Percentiles rank a stretch among this genome's conserved stretches.
Evolutionary conservation across 37 sponge, comb jelly and placozoan genomes (phyloP).

Genomic region (Spongilla lacustris): DNA sequence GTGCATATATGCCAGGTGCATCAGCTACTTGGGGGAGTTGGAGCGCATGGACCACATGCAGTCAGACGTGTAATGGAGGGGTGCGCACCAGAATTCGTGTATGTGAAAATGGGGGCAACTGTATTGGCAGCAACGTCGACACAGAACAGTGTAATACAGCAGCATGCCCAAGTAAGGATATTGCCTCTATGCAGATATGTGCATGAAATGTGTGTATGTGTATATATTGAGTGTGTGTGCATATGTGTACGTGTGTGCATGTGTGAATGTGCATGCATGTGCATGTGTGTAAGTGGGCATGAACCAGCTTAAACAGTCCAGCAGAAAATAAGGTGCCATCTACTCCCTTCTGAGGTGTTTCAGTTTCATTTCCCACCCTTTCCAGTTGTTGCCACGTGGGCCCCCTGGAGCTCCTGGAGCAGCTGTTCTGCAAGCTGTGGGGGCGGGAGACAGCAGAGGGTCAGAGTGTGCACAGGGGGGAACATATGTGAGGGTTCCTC

Average conservation of each 20-base stretch:
- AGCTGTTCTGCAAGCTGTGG: constrained; percentile 74
- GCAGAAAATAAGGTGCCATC: background rate
- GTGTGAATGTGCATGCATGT: background rate
- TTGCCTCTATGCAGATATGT: too few species aligned
- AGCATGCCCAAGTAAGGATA: constrained; percentile 41
- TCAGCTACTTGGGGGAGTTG: constrained; percentile 33
- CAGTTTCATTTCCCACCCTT: too few species aligned
- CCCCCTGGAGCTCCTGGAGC: constrained; percentile 68
- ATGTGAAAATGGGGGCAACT: constrained; percentile 18
- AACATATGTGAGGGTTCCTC: constrained; percentile 30
- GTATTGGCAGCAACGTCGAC: constrained; percentile 38
- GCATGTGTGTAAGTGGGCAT: too few species aligned
- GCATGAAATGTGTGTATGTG: background rate
- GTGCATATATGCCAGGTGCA: background rate
- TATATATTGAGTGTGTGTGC: too few species aligned
- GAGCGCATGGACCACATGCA: constrained; percentile 58
- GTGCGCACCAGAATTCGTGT: constrained; percentile 6
- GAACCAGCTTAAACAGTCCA: too few species aligned
- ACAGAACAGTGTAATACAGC: constrained; percentile 54
- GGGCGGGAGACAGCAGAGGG: constrained; percentile 52
- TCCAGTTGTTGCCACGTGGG: constrained; percentile 46
- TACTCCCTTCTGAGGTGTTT: background rate
- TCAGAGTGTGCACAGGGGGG: constrained; percentile 57
- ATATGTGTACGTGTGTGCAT: background rate
- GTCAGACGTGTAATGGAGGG: constrained; percentile 53